A percentile compares a stretch with the other conserved stretches of the same genome.
Conservation (phyloP, 1,140 invertebrate genomes). For the Limonius californicus region DNA sequence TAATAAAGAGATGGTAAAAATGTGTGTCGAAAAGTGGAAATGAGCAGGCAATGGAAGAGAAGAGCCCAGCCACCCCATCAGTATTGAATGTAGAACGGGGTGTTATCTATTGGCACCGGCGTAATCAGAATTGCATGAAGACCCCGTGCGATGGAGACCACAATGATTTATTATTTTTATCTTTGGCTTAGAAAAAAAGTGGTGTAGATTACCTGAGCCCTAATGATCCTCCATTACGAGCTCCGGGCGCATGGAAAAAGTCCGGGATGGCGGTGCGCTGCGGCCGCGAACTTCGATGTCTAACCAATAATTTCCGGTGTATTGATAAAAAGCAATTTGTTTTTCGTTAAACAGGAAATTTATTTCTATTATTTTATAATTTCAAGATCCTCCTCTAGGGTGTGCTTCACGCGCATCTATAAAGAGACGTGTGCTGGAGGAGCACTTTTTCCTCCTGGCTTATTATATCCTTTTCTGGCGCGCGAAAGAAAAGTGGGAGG, state of each 20-base stretch:
- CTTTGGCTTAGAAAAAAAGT: conserved; percentile 34
- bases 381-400: not conserved
- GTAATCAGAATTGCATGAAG: conserved; percentile 36
- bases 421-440: not conserved
- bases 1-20: no score
- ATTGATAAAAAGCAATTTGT: conserved; percentile 7
- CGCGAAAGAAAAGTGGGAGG: conserved; percentile 24
- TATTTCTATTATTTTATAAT: conserved; percentile 15
- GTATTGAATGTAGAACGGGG: conserved; percentile 14
- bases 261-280: not conserved
- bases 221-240: conserved; percentile 40
- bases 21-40: no score
- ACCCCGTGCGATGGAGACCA: conserved; percentile 26
- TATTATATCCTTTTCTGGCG: conserved; percentile 14
- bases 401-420: not conserved
- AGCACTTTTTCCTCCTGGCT: not conserved
- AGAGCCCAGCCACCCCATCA: not conserved
- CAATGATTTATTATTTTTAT: conserved; percentile 43
- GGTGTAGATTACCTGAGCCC: conserved; percentile 37
- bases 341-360: conserved; percentile 14
- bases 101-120: conserved; percentile 31
- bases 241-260: conserved; percentile 27
- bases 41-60: no score
- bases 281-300: not conserved
- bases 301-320: conserved; percentile 9